phyloP scores from a whole-genome alignment of 2,797 vertebrate species.

The Eospalax fontanierii region DNA sequence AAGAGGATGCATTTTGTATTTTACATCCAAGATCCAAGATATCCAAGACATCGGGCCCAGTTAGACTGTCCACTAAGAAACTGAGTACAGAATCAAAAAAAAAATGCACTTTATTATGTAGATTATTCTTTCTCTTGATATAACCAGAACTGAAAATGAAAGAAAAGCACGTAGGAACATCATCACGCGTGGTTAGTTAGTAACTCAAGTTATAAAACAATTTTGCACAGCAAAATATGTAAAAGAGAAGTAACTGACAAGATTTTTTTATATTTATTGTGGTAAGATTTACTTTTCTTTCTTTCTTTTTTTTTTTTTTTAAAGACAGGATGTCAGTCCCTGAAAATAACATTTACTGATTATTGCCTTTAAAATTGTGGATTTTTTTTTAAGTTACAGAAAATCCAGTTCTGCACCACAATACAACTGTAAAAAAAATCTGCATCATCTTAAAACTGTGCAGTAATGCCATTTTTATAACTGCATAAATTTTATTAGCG shows the following conservation, averaged over 20 bases:
- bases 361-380: conserved; percentile 98
- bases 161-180: conserved; percentile 98
- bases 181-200: conserved; percentile 99
- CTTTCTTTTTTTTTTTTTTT: conserved; percentile 90
- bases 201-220: conserved; percentile 97
- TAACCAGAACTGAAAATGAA: conserved; percentile 95
- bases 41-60: conserved; percentile 79
- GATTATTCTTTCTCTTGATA: conserved; percentile 93
- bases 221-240: conserved; percentile 99
- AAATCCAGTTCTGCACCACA: conserved; percentile 95
- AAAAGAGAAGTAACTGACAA: conserved; percentile 96
- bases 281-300: conserved; percentile 94
- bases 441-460: conserved; percentile 93
- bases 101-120: conserved; percentile 94
- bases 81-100: conserved; percentile 90
- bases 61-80: conserved; percentile 90
- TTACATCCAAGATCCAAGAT: conserved; percentile 9
- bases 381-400: conserved; percentile 93
- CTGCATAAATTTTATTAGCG: conserved; percentile 93
- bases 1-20: conserved; percentile 67
- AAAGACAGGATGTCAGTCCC: conserved; percentile 98
- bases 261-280: conserved; percentile 96
- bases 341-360: conserved; percentile 97
- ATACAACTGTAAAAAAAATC: conserved; percentile 95
- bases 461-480: conserved; percentile 93